Evolutionary conservation across 2,113 vertebrate genomes (phyloP).

Genomic region (Carlito syrichta): DNA sequence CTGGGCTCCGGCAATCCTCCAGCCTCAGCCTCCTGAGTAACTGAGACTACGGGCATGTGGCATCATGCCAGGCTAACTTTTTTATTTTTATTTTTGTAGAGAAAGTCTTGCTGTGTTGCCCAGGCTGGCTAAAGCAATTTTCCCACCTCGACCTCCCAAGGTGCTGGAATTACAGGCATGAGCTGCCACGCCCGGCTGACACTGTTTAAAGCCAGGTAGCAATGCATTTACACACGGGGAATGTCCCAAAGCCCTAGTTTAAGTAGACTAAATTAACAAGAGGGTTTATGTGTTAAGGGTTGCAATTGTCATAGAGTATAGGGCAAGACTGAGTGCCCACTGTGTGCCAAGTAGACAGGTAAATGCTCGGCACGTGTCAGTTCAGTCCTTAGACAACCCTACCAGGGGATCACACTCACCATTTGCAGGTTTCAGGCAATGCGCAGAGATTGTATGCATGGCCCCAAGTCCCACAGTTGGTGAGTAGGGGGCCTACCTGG

Average conservation of each 20-base stretch:
- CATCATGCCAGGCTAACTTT: background rate
- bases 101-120: background rate
- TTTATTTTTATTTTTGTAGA: background rate
- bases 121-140: background rate
- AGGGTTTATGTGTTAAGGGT: background rate
- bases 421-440: background rate
- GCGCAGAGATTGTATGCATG: background rate
- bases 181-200: background rate
- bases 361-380: background rate
- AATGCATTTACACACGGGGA: background rate
- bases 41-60: background rate
- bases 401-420: background rate
- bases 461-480: background rate
- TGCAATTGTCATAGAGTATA: background rate
- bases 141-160: background rate
- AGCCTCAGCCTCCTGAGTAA: background rate
- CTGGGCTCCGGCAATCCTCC: background rate
- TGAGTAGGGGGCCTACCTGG: background rate
- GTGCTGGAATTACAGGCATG: background rate
- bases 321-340: background rate
- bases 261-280: background rate
- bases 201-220: constrained; percentile 2
- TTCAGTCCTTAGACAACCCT: background rate
- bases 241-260: background rate
- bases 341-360: background rate